Base-by-base conservation (phyloP, 1,140 invertebrate species). In the Pachypeltis micranthus region DNA sequence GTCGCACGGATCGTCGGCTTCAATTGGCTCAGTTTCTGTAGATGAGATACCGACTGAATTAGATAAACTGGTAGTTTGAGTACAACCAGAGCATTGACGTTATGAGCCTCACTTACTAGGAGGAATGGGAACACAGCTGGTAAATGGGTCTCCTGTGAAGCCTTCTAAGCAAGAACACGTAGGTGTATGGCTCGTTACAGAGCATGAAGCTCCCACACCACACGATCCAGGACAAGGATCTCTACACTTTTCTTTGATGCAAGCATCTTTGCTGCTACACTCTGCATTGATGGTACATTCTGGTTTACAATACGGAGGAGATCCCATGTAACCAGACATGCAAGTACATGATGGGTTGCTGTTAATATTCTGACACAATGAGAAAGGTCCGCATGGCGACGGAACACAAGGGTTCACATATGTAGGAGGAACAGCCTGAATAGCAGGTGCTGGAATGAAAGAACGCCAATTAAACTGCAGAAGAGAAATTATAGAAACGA, bases 161-260 rank as follows among this genome's bases (percentile, higher is more conserved):
- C 77, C 79, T 39, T 74, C 69, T 19, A 73, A 72, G 67, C 80
- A 82, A 1, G 73, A 74, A 65, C 82, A 83, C 61, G 74, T 68
- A 29, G 81, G 78, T 10, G 71, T 76, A 65, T 82, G 79, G 67
- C 79, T 80, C 16, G 79, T 68, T 14, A 80, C 76, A 66, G 64
- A 73, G 67, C 81, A 83, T 7, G 74, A 67, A 27, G 86, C 81
- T 67, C 80, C 81, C 29, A 72, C 72, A 51, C 85, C 86, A 73
- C 86, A 88, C 14, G 83, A 81, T 39, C 85, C 82, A 44, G 78
- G 75, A 72, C 85, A 88, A 19, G 86, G 85, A 71, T 87, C 81
- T 70, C 77, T 75, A 72, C 86, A 88, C 73, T 83, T 85, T 70
- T 82, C 78, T 67, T 82, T 79, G 34, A 86, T 81, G 71, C 85